Conservation (phyloP, 2,797 vertebrate species). For the Parambassis ranga region DNA sequence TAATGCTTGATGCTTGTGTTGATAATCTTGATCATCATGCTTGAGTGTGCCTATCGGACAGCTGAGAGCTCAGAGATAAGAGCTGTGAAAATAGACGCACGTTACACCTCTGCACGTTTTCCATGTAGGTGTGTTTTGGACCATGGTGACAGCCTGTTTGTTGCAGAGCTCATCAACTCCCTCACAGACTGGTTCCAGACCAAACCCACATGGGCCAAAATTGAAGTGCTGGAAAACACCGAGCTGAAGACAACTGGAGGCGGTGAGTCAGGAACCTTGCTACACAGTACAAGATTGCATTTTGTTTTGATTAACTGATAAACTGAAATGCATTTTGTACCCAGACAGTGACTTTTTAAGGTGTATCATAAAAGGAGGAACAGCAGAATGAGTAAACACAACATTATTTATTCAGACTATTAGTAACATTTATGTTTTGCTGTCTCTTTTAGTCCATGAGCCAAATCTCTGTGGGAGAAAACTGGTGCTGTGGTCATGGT, state of each 20-base stretch:
- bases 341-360: too few species aligned
- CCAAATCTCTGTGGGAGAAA: conserved; percentile 85
- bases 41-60: too few species aligned
- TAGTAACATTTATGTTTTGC: not conserved
- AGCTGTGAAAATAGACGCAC: not conserved
- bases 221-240: conserved; percentile 60
- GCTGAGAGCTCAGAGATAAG: not conserved
- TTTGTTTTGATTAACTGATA: too few species aligned
- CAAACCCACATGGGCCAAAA: conserved; percentile 59
- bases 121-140: not conserved
- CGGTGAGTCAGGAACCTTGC: conserved; percentile 26
- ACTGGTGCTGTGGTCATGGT: conserved; percentile 90
- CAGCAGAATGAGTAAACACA: too few species aligned
- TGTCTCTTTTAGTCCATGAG: conserved; percentile 66
- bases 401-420: too few species aligned
- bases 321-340: too few species aligned
- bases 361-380: too few species aligned
- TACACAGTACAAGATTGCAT: too few species aligned
- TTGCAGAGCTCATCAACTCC: conserved; percentile 61
- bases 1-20: too few species aligned
- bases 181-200: conserved; percentile 70
- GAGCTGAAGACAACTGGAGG: conserved; percentile 70
- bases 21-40: not conserved
- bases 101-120: not conserved
- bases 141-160: conserved; percentile 58